Base-by-base conservation (phyloP, 2,888 invertebrate species). In the Xestoiulus laeticollis region DNA sequence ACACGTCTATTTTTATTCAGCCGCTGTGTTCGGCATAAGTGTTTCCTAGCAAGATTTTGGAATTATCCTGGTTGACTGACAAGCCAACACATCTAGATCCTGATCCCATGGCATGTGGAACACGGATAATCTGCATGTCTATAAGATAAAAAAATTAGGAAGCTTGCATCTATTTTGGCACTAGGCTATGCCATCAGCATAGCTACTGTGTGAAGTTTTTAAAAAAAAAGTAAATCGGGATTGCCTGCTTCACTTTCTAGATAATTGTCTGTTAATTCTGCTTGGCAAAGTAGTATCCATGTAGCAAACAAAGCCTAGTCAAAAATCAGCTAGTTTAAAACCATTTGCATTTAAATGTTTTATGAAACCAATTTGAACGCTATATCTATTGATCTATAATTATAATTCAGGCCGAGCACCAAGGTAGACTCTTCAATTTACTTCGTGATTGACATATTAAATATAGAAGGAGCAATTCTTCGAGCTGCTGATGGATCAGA, bases 351-450 rank as follows among this genome's bases (percentile, higher is more conserved):
- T 59, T 59, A 59, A 59, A 59, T 59, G 59, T 59, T 59, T 59
- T 59, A 59, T 59, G 59, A 59, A 59, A 59, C 59, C 59, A 59
- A 59, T 59, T 59, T 59, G 59, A 59, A 59, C 59, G 59, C 59
- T 22, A 59, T 59, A 59, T 59, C 59, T 59, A 59, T 59, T 59
- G 59, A 59, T 59, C 59, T 59, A 59, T 59, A 59, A 59, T 59
- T 59, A 59, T 59, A 59, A 59, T 59, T 59, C 59, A 59, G 59
- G 59, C 59, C 59, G 59, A 59, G 59, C 22, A 22, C 59, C 16
- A 59, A 59, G 22, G 59, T 59, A 59, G 22, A 59, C 59, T 59
- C 59, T 59, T 59, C 59, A 59, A 59, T 59, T 59, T 22, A 22
- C 59, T 59, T 59, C 59, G 59, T 59, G 59, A 59, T 59, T 59